Evolutionary conservation across 2,888 invertebrate species (phyloP), one percentile per base, ranked within the genome.

Genomic region (Diloba caeruleocephala): DNA sequence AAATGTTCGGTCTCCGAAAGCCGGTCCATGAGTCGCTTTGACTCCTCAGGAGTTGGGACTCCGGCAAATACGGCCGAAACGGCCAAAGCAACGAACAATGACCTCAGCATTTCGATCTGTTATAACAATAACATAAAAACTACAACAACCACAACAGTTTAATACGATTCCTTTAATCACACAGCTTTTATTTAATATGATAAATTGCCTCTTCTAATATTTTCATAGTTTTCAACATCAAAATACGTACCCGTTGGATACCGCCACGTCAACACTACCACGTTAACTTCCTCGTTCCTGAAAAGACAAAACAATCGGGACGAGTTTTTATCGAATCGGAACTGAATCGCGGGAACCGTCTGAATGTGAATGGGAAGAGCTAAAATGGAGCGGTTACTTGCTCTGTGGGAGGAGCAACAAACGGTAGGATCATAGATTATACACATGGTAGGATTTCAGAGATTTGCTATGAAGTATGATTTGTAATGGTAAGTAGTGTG

Each of bases 1-100:
- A 95, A 98, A 81, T 99, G 98, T 63, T 97, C 96, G 44, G 96
- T 94, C 63, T 97, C 96, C 61, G 96, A 96, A 3, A 98, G 92
- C 80, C 96, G 94, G 64, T 96, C 95, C 75, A 95, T 87, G 12
- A 96, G 89, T 53, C 96, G 90, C 58, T 95, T 95, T 9, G 95
- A 94, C 53, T 96, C 96, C 36, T 96, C 96, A 9, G 95, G 95
- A 80, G 96, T 97, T 0, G 97, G 97, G 37, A 97, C 96, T 8
- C 92, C 92, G 34, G 88, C 90, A 50, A 92, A 88, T 19, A 85
- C 91, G 23, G 90, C 85, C 52, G 92, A 85, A 50, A 90, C 82
- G 31, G 88, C 85, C 71, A 92, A 58, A 26, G 85, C 86, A 50
- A 92, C 73, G 44, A 85, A 88, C 32, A 93, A 48, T 34, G 87